Evolutionary conservation across 2,797 vertebrate species (phyloP).

Genomic region (Lutjanus argentimaculatus): DNA sequence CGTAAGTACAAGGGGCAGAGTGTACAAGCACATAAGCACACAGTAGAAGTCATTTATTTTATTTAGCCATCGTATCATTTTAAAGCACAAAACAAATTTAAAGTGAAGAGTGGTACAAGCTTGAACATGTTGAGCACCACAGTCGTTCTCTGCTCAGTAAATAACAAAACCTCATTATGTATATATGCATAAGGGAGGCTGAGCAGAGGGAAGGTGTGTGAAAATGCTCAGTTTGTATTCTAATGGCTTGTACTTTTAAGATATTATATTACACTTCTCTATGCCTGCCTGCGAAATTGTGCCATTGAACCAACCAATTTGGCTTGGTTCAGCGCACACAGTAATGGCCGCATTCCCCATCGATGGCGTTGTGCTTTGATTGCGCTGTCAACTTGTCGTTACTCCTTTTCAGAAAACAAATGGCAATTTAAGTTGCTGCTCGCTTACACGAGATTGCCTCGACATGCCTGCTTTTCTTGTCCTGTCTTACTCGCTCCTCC

Average conservation of each 20-base stretch:
- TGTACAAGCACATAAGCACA: not conserved
- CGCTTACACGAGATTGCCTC: conserved; percentile 18
- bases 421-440: conserved; percentile 38
- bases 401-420: conserved; percentile 58
- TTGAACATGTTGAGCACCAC: not conserved
- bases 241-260: conserved; percentile 20
- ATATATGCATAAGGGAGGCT: not conserved
- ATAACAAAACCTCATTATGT: not conserved
- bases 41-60: not conserved
- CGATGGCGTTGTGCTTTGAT: conserved; percentile 54
- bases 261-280: conserved; percentile 30
- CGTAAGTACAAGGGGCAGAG: not conserved
- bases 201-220: not conserved
- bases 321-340: conserved; percentile 34
- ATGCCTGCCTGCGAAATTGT: conserved; percentile 22
- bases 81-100: not conserved
- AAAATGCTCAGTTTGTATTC: conserved; percentile 1
- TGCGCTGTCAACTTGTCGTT: conserved; percentile 52
- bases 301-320: conserved; percentile 56
- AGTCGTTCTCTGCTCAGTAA: not conserved
- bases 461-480: conserved; percentile 2
- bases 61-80: not conserved
- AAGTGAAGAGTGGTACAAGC: not conserved
- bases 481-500: conserved; percentile 14
- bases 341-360: conserved; percentile 43